Percentiles rank a stretch among this genome's conserved stretches.
These are phyloP conservation scores for Cossypha niveicapilla DNA, from an alignment of 2,797 vertebrate genomes.

Conservation along the genomic window DNA sequence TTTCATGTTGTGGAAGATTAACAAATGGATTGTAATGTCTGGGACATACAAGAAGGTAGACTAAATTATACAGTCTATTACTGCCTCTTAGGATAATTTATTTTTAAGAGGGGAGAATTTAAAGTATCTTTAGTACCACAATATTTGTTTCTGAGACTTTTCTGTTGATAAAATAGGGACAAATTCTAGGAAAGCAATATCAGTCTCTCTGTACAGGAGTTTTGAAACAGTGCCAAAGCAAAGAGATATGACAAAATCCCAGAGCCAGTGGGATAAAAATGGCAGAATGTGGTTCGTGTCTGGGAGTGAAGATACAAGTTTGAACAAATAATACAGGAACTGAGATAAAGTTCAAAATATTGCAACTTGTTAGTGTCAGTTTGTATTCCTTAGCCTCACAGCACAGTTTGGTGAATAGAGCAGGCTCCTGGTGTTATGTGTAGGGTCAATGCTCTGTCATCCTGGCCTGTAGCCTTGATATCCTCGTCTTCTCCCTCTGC, in stretches of 20 bases:
- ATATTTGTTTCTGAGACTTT: background rate
- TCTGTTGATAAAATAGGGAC: background rate
- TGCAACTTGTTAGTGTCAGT: background rate
- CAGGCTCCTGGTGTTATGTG: background rate
- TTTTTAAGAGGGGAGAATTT: conserved; percentile 1
- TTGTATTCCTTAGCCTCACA: background rate
- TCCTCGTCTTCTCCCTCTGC: background rate
- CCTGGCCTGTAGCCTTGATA: background rate
- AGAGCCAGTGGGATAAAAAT: background rate
- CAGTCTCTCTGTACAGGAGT: background rate
- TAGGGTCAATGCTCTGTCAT: background rate
- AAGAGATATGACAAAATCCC: background rate
- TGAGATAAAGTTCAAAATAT: background rate
- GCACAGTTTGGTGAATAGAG: background rate
- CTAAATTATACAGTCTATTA: background rate
- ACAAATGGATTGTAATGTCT: background rate
- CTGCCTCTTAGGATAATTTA: background rate
- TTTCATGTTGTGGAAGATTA: background rate
- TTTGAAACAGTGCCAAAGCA: background rate
- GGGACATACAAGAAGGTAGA: background rate
- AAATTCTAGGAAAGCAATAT: background rate
- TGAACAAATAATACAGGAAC: background rate
- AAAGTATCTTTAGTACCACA: background rate
- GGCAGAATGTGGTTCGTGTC: background rate
- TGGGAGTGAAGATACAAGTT: background rate